Evolutionary conservation across 2,888 invertebrate species (phyloP).

Genomic region (Belgica antarctica): DNA sequence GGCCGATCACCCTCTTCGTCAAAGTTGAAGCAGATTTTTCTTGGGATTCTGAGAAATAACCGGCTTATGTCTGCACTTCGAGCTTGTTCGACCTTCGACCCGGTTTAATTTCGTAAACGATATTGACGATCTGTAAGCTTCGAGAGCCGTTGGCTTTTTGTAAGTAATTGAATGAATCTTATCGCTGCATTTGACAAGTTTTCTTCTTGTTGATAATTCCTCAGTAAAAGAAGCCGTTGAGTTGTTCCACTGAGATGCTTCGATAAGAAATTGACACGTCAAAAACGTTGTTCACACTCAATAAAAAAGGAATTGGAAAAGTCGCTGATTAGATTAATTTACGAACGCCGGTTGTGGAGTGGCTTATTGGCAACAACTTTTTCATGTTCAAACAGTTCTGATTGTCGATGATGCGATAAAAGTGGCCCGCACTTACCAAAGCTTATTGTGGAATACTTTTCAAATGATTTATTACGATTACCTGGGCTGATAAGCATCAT

Average conservation of each 20-base stretch:
- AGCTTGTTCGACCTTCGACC: too few relatives aligned
- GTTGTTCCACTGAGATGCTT: background rate
- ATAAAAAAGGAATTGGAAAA: background rate
- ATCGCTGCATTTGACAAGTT: background rate
- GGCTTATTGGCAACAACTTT: constrained; percentile 6
- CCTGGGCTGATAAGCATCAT: too few relatives aligned
- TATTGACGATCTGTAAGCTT: too few relatives aligned
- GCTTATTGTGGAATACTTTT: background rate
- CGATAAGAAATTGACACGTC: background rate
- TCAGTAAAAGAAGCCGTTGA: background rate
- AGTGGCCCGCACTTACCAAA: background rate
- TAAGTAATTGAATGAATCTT: background rate
- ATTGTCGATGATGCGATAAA: background rate
- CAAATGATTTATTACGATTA: background rate
- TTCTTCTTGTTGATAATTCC: background rate
- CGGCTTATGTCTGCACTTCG: too few relatives aligned
- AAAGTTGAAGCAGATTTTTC: too few relatives aligned
- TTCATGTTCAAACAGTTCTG: background rate
- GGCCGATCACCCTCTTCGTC: too few relatives aligned
- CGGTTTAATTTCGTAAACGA: too few relatives aligned
- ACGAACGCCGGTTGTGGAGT: background rate
- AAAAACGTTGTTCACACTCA: background rate
- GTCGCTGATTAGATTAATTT: constrained; percentile 14
- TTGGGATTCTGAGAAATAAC: too few relatives aligned
- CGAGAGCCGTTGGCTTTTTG: too few relatives aligned